A percentile compares a stretch with the other conserved stretches of the same genome.
Evolutionary conservation across 2,113 vertebrate genomes (phyloP).

Genomic region (Toxotes chatareus): DNA sequence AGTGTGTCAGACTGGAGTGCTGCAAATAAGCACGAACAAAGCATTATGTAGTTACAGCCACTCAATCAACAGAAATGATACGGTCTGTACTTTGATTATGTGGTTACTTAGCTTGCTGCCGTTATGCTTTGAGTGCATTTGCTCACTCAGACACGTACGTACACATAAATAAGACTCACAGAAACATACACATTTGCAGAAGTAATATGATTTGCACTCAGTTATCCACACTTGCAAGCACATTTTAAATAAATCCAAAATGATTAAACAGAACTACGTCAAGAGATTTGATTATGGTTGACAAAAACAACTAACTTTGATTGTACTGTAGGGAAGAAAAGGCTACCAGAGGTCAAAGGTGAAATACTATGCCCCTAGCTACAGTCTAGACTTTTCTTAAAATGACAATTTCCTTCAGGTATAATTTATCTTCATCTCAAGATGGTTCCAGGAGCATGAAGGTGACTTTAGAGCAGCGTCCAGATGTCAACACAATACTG

Average conservation of each 20-base stretch:
- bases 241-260: not conserved
- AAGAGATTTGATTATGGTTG: slow-evolving; percentile 21
- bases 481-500: not conserved
- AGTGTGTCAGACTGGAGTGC: slow-evolving; percentile 43
- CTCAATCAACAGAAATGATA: slow-evolving; percentile 71
- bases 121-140: slow-evolving; percentile 25
- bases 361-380: not conserved
- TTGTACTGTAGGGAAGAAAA: not conserved
- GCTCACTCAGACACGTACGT: slow-evolving; percentile 8
- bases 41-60: slow-evolving; percentile 62
- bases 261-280: not conserved
- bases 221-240: not conserved
- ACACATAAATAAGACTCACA: slow-evolving; percentile 23
- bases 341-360: not conserved
- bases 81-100: slow-evolving; percentile 59
- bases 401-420: not conserved
- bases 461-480: slow-evolving; percentile 20
- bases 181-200: slow-evolving; percentile 17
- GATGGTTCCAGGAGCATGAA: not conserved
- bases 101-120: slow-evolving; percentile 39
- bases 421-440: slow-evolving; percentile 7
- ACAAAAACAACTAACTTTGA: slow-evolving; percentile 1
- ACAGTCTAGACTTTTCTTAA: not conserved
- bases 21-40: slow-evolving; percentile 50
- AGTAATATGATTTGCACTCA: not conserved